Conservation (phyloP, 2,888 invertebrate species). For the Alsophila aescularia region DNA sequence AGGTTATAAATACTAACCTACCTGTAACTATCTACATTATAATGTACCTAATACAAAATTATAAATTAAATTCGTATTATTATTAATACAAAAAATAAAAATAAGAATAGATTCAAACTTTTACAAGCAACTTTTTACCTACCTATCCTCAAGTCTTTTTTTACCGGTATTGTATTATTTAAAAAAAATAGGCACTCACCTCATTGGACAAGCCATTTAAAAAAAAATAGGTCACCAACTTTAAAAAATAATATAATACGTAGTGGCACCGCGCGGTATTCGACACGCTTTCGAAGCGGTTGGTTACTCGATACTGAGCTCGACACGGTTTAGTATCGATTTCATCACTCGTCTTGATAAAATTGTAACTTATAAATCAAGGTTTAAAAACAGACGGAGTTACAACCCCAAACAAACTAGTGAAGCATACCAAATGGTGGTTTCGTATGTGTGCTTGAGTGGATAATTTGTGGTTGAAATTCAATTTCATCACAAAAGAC, state of each 20-base stretch:
- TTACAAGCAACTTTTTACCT: too few species aligned
- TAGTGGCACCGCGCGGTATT: conserved; percentile 32
- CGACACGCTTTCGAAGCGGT: conserved; percentile 54
- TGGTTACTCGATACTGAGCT: conserved; percentile 50
- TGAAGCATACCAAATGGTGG: too few species aligned
- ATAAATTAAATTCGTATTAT: too few species aligned
- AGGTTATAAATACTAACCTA: too few species aligned
- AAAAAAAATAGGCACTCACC: conserved; percentile 50
- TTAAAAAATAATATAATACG: conserved; percentile 18
- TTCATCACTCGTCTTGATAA: conserved; percentile 57
- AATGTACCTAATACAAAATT: too few species aligned
- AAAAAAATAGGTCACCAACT: background rate
- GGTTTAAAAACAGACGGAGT: background rate
- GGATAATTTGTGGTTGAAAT: too few species aligned
- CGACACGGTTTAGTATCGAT: conserved; percentile 42
- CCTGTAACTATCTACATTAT: too few species aligned
- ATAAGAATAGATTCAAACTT: too few species aligned
- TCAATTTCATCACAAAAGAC: too few species aligned
- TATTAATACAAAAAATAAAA: too few species aligned
- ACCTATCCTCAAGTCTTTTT: background rate
- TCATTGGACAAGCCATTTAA: conserved; percentile 76
- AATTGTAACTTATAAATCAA: background rate
- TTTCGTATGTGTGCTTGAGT: too few species aligned
- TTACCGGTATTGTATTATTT: background rate
- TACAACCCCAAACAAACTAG: too few species aligned